Conservation (phyloP, 2,888 invertebrate genomes). For the Philereme vetulata region DNA sequence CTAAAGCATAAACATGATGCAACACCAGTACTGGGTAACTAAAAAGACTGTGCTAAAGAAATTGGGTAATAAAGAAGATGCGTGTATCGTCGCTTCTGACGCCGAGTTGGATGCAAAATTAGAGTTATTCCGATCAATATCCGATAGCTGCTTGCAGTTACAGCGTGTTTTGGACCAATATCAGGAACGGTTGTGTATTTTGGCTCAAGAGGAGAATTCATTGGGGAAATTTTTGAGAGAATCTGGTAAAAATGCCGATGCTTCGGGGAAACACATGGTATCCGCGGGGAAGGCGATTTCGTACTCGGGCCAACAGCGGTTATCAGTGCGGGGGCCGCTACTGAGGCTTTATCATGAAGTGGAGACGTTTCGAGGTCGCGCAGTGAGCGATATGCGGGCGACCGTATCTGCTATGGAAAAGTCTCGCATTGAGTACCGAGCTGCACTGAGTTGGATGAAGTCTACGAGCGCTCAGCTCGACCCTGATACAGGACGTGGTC, state of each 20-base stretch:
- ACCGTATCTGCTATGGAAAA: slow-evolving; percentile 98
- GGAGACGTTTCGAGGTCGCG: slow-evolving; percentile 97
- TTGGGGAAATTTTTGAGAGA: slow-evolving; percentile 97
- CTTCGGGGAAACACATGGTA: slow-evolving; percentile 85
- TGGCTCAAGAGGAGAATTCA: slow-evolving; percentile 97
- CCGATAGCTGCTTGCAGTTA: slow-evolving; percentile 93
- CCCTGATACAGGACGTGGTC: slow-evolving; percentile 97
- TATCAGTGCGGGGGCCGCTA: slow-evolving; percentile 93
- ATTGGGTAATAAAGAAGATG: slow-evolving; percentile 98
- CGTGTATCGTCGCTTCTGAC: slow-evolving; percentile 97
- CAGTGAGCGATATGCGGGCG: slow-evolving; percentile 95
- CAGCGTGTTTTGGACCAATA: slow-evolving; percentile 96
- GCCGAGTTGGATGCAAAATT: slow-evolving; percentile 98
- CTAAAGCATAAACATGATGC: slow-evolving; percentile 83
- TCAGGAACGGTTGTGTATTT: slow-evolving; percentile 94
- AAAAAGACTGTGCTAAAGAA: slow-evolving; percentile 97
- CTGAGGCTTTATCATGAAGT: slow-evolving; percentile 96
- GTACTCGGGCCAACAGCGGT: slow-evolving; percentile 95
- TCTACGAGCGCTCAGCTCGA: slow-evolving; percentile 97
- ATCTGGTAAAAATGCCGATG: slow-evolving; percentile 95
- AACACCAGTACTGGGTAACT: slow-evolving; percentile 99
- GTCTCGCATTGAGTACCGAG: slow-evolving; percentile 97
- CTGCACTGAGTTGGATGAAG: slow-evolving; percentile 99
- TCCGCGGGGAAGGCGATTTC: slow-evolving; percentile 92
- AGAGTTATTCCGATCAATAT: slow-evolving; percentile 95